Percentiles rank a stretch among this genome's conserved stretches.
Evolutionary conservation across 1,140 invertebrate species (phyloP).

Genomic region (Zeugodacus cucurbitae): DNA sequence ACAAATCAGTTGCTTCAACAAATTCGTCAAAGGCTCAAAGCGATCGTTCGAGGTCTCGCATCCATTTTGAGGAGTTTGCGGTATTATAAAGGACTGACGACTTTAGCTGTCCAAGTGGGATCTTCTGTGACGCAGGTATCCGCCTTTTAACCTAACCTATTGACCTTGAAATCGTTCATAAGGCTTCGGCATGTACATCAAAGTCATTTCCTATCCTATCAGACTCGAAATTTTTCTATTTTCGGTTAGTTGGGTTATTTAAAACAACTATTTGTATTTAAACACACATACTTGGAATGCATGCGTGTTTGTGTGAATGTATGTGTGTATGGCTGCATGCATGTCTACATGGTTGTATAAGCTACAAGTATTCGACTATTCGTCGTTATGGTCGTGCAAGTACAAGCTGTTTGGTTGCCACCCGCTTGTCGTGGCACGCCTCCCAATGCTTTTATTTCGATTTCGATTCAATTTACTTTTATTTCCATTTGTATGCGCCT

Average conservation of each 20-base stretch:
- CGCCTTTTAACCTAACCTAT: too few relatives aligned
- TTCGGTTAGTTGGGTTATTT: not conserved
- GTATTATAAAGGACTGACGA: too few relatives aligned
- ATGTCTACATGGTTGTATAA: not conserved
- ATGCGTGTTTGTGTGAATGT: not conserved
- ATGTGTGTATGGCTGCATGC: not conserved
- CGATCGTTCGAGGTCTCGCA: too few relatives aligned
- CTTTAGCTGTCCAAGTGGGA: too few relatives aligned
- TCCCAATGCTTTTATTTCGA: not conserved
- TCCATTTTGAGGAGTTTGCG: too few relatives aligned
- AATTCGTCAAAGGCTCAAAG: too few relatives aligned
- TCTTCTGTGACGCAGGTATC: too few relatives aligned
- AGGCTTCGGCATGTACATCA: too few relatives aligned
- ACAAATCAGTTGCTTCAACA: too few relatives aligned
- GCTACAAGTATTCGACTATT: not conserved
- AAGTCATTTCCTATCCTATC: too few relatives aligned
- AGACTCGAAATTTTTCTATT: too few relatives aligned
- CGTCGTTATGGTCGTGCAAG: not conserved
- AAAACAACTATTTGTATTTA: not conserved
- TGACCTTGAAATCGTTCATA: too few relatives aligned
- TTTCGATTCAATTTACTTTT: constrained; percentile 34
- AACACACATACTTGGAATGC: not conserved
- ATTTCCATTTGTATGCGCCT: constrained; percentile 32
- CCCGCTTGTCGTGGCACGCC: not conserved
- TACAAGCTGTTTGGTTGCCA: constrained; percentile 3